Conservation (phyloP, 2,797 vertebrate species). For the Mus caroli region DNA sequence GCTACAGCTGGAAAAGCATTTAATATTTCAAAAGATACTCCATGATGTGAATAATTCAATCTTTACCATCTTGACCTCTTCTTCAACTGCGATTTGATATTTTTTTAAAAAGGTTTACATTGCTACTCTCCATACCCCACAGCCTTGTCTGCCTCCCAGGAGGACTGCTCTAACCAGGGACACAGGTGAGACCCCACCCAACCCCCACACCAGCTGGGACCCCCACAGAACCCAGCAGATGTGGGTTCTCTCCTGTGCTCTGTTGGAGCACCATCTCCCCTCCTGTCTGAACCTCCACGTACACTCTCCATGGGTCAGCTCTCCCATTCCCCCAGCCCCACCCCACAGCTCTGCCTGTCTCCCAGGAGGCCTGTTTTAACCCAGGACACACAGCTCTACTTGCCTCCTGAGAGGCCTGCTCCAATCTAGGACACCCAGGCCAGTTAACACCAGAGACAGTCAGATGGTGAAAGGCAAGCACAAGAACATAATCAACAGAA, state of each 20-base stretch:
- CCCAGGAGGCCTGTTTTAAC: neutral
- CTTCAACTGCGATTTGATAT: slow-evolving; percentile 10
- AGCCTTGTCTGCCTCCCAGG: neutral
- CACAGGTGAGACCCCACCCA: neutral
- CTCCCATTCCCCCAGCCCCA: neutral
- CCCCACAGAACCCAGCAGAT: neutral
- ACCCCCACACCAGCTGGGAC: neutral
- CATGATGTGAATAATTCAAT: slow-evolving; percentile 3
- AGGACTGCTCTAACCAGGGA: neutral
- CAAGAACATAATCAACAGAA: neutral
- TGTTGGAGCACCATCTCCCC: neutral
- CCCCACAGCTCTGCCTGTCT: neutral
- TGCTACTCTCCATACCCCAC: neutral
- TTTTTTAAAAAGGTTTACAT: neutral
- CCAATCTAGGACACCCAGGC: neutral
- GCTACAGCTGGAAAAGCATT: neutral
- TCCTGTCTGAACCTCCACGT: neutral
- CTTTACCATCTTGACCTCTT: neutral
- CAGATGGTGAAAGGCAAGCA: neutral
- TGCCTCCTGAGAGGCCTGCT: neutral
- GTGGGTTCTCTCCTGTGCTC: neutral
- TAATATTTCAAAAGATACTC: slow-evolving; percentile 56
- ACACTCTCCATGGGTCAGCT: neutral
- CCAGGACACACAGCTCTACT: neutral
- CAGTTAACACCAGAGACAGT: neutral